Evolutionary conservation across 2,888 invertebrate species (phyloP), one percentile per base, ranked within the genome.

Genomic region (Amphipyra berbera): DNA sequence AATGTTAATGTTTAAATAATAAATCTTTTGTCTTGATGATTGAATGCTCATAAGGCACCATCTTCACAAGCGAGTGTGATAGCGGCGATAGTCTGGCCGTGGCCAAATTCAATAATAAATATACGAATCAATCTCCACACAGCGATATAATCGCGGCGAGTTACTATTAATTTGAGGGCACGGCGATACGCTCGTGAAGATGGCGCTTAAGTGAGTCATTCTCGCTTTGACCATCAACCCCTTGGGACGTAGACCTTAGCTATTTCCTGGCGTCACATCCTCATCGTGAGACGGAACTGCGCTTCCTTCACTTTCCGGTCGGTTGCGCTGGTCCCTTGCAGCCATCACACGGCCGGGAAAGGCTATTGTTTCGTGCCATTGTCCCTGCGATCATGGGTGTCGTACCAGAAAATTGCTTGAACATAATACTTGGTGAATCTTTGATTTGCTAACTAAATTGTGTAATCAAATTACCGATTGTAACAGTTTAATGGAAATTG

Each of bases 271-370:
- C 75, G 74, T 67, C 77, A 77, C 77, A 78, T 83, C 81, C 78
- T 75, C 70, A 66, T 77, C 80, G 78, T 82, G 79, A 81, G 83
- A 87, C 89, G 91, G 91, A 93, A 91, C 86, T 88, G 74, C 87
- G 88, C 86, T 90, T 88, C 89, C 88, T 91, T 84, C 80, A 85
- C 82, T 89, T 90, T 90, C 88, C 89, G 86, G 85, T 86, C 77
- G 80, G 84, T 69, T 90, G 89, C 71, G 65, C 85, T 74, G 79
- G 78, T 79, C 81, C 82, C 84, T 81, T 82, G 64, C 76, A 79
- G 77, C 78, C 73, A 81, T 82, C 83, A 81, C 78, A 72, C 69
- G 82, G 70, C 78, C 77, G 76, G 72, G 77, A 79, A 82, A 79
- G 61, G 73, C 85, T 71, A 90, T 90, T 90, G 89, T 90, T 84